Base-by-base conservation (phyloP, 2,888 invertebrate genomes). In the Aphodius sticticus region DNA sequence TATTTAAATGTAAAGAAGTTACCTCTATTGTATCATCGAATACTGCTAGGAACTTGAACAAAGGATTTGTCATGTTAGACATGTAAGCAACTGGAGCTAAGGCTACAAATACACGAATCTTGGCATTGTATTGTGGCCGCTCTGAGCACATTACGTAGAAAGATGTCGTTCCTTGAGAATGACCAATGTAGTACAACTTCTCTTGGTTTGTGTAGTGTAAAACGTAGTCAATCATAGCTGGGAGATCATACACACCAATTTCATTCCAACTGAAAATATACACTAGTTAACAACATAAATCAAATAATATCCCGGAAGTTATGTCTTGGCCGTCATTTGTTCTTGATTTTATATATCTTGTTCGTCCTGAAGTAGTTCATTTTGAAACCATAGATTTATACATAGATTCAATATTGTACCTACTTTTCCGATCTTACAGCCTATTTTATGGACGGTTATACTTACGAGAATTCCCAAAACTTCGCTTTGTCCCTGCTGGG, bases 171-270 rank as follows among this genome's bases (percentile, higher is more conserved):
- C 96, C 96, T 87, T 93, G 93, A 0, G 96, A 96, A 86, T 96
- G 96, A 0, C 96, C 97, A 0, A 96, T 89, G 86, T 96, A 96
- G 84, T 94, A 93, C 0, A 97, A 84, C 71, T 92, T 90, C 0
- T 91, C 82, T 37, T 91, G 89, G 0, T 91, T 91, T 0, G 95
- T 94, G 0, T 83, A 77, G 0, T 87, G 84, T 1, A 94, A 87
- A 26, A 94, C 91, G 85, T 93, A 92, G 86, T 97, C 94, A 74
- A 98, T 93, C 89, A 93, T 94, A 0, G 95, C 93, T 0, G 97
- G 96, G 53, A 97, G 86, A 88, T 98, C 97, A 82, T 91, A 92
- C 79, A 91, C 88, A 0, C 94, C 95, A 87, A 97, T 95, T 86
- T 96, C 94, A 86, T 97, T 95, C 93, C 94, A 97, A 79, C 78